Evolutionary conservation across 2,113 vertebrate species (phyloP).

Genomic region (Zapus hudsonius): DNA sequence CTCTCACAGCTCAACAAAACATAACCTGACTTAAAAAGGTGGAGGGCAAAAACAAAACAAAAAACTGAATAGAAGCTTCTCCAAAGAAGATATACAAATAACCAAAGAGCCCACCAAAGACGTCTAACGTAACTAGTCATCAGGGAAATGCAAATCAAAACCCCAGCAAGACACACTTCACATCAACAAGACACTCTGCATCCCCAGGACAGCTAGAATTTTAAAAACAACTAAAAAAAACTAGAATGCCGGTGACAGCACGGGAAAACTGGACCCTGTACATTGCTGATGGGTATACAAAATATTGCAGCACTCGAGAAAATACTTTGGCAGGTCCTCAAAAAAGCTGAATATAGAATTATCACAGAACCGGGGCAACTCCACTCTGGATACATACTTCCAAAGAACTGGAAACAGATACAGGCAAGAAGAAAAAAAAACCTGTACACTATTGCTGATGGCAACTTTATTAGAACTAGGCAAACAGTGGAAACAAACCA

Average conservation of each 20-base stretch:
- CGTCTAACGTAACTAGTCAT: not conserved
- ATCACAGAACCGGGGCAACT: not conserved
- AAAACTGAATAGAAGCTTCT: not conserved
- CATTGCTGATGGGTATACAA: not conserved
- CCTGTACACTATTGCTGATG: not conserved
- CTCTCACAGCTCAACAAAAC: not conserved
- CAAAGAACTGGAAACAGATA: not conserved
- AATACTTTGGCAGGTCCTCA: not conserved
- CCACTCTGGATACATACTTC: not conserved
- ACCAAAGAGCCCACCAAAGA: not conserved
- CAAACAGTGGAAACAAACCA: not conserved
- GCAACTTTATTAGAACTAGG: not conserved
- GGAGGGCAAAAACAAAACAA: not conserved
- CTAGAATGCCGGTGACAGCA: not conserved
- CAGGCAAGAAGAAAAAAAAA: not conserved
- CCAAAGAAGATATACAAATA: not conserved
- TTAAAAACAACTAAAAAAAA: not conserved
- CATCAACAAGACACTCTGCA: not conserved
- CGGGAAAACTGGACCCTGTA: not conserved
- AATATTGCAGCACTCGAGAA: not conserved
- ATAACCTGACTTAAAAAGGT: not conserved
- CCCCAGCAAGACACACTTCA: not conserved
- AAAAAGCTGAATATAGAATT: not conserved
- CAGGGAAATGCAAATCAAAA: not conserved
- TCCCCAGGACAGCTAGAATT: not conserved